A percentile compares a stretch with the other conserved stretches of the same genome.
These are phyloP conservation scores for Parnassius apollo DNA, from an alignment of 2,888 invertebrate species.

Conservation along the genomic window DNA sequence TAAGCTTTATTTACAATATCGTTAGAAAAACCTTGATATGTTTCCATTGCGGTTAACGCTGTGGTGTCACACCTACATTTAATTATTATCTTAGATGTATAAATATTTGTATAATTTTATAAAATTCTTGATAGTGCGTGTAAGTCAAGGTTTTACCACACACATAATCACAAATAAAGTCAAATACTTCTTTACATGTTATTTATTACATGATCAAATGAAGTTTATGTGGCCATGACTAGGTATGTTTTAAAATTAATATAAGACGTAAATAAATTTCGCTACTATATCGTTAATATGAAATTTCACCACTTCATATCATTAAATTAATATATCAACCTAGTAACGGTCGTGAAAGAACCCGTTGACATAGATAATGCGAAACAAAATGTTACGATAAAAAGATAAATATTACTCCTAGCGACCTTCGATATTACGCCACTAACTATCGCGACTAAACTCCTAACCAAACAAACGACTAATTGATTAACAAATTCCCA, in stretches of 20 bases:
- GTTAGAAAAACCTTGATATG: neutral
- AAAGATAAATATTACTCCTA: slow-evolving; percentile 57
- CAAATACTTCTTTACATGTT: too few species aligned
- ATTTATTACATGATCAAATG: too few species aligned
- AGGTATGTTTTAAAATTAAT: too few species aligned
- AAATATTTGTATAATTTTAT: slow-evolving; percentile 3
- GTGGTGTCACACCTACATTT: slow-evolving; percentile 5
- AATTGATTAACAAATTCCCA: slow-evolving; percentile 55
- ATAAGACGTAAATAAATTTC: too few species aligned
- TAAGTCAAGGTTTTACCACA: neutral
- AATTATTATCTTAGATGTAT: slow-evolving; percentile 6
- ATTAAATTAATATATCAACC: neutral
- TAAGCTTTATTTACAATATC: too few species aligned
- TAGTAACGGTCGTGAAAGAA: slow-evolving; percentile 16
- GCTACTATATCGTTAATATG: too few species aligned
- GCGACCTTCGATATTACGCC: slow-evolving; percentile 54
- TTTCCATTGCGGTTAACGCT: neutral
- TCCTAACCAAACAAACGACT: slow-evolving; percentile 40
- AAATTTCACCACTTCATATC: neutral
- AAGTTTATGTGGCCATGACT: too few species aligned
- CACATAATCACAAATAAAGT: neutral
- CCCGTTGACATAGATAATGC: slow-evolving; percentile 26
- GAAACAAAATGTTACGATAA: slow-evolving; percentile 38
- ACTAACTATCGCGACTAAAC: slow-evolving; percentile 44
- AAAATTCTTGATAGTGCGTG: neutral